These are phyloP conservation scores for Rhabdophis nuchalis DNA, from an alignment of 2,797 vertebrate genomes.

Conservation along the genomic window DNA sequence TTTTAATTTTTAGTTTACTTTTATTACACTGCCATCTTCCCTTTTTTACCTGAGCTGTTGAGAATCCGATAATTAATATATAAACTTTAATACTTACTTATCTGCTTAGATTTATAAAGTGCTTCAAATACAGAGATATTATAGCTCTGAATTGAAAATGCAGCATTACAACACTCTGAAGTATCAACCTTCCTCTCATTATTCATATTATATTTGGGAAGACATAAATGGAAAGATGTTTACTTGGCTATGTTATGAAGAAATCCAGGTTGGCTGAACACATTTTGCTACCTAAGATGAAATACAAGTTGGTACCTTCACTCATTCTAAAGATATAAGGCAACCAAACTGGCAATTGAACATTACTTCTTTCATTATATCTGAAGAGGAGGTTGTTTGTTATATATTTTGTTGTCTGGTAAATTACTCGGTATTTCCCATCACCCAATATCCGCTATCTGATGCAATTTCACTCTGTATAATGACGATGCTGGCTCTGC, in stretches of 20 bases:
- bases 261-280: neutral
- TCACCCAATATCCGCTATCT: neutral
- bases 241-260: neutral
- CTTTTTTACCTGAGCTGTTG: neutral
- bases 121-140: neutral
- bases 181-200: neutral
- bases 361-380: neutral
- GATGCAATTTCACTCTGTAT: neutral
- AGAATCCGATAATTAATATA: slow-evolving; percentile 1
- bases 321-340: neutral
- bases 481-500: neutral
- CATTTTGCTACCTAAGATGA: neutral
- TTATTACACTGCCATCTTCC: neutral
- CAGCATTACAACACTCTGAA: neutral
- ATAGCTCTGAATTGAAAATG: neutral
- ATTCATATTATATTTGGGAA: neutral
- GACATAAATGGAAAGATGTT: neutral
- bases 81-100: neutral
- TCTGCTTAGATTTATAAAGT: neutral
- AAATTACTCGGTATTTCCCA: neutral
- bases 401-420: neutral
- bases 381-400: neutral
- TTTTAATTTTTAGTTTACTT: neutral
- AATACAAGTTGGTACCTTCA: neutral
- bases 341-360: neutral